A percentile compares a stretch with the other conserved stretches of the same genome.
phyloP scores from a whole-genome alignment of 2,888 invertebrate species.

The Conus canariensis region DNA sequence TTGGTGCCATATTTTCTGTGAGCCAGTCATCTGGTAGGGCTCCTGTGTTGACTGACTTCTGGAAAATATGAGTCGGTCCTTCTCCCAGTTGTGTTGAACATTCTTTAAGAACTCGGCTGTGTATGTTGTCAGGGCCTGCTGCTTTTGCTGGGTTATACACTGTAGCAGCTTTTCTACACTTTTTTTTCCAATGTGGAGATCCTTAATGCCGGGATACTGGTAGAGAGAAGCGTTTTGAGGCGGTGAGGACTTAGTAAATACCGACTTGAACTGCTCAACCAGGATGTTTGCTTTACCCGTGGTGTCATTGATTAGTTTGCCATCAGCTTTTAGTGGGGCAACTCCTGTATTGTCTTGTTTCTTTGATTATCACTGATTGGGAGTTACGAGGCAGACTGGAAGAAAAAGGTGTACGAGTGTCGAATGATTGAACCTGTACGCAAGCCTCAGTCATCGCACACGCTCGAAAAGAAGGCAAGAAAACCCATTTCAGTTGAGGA shows the following conservation, averaged over 20 bases:
- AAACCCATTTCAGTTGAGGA: too few relatives aligned
- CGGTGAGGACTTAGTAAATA: neutral
- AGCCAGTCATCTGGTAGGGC: constrained; percentile 24
- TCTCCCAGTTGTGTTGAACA: neutral
- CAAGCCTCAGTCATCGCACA: too few relatives aligned
- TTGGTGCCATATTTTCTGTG: constrained; percentile 7
- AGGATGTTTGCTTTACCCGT: constrained; percentile 50
- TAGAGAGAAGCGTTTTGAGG: too few relatives aligned
- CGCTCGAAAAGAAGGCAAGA: too few relatives aligned
- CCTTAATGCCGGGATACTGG: neutral
- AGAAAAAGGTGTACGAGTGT: too few relatives aligned
- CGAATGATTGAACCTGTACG: too few relatives aligned
- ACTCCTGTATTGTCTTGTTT: constrained; percentile 49
- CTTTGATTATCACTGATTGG: neutral
- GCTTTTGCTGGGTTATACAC: neutral
- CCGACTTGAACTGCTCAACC: constrained; percentile 33
- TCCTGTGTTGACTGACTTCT: constrained; percentile 2
- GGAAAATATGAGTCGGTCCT: neutral
- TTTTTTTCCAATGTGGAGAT: neutral
- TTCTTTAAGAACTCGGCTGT: neutral
- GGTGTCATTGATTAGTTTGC: constrained; percentile 41
- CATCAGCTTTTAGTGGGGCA: constrained; percentile 49
- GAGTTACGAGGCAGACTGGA: too few relatives aligned
- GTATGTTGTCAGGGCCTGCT: constrained; percentile 6
- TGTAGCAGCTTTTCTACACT: neutral